phyloP scores from a whole-genome alignment of 64 coral and sea anemone species.

The Catalaphyllia jardinei region DNA sequence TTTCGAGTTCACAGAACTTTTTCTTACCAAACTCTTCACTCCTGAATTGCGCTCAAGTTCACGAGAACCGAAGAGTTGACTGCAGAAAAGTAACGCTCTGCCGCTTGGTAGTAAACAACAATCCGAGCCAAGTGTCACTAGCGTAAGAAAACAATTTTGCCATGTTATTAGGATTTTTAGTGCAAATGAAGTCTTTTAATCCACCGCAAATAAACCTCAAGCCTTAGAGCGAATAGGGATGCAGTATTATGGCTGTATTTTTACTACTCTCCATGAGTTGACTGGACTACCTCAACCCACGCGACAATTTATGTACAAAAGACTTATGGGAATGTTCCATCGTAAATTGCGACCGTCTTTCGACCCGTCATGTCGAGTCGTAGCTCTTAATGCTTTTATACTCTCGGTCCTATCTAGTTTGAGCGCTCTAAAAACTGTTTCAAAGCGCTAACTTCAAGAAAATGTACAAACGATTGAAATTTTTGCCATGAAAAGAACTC shows the following conservation, averaged over 20 bases:
- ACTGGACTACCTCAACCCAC: conserved; percentile 30
- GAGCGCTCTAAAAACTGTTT: neutral
- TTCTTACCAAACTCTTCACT: neutral
- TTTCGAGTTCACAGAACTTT: neutral
- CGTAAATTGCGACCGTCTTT: neutral
- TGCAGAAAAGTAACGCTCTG: neutral
- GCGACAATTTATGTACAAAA: conserved; percentile 59
- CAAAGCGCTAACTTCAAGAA: neutral
- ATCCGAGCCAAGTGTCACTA: conserved; percentile 12
- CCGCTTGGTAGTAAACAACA: conserved; percentile 38
- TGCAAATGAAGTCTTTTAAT: conserved; percentile 32
- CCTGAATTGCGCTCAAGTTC: neutral
- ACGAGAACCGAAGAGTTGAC: neutral
- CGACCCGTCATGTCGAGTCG: neutral
- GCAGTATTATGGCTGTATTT: conserved; percentile 19
- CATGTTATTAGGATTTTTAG: conserved; percentile 38
- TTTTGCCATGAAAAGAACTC: conserved; percentile 3
- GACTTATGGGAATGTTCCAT: conserved; percentile 42
- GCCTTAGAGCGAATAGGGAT: conserved; percentile 15
- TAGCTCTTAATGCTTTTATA: neutral
- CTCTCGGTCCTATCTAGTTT: neutral
- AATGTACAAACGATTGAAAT: neutral
- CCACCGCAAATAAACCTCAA: conserved; percentile 33
- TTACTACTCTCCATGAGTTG: conserved; percentile 42
- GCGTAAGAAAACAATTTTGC: conserved; percentile 10